A percentile compares a stretch with the other conserved stretches of the same genome.
phyloP scores from a whole-genome alignment of 2,888 invertebrate genomes.

The Tipula vernalis region DNA sequence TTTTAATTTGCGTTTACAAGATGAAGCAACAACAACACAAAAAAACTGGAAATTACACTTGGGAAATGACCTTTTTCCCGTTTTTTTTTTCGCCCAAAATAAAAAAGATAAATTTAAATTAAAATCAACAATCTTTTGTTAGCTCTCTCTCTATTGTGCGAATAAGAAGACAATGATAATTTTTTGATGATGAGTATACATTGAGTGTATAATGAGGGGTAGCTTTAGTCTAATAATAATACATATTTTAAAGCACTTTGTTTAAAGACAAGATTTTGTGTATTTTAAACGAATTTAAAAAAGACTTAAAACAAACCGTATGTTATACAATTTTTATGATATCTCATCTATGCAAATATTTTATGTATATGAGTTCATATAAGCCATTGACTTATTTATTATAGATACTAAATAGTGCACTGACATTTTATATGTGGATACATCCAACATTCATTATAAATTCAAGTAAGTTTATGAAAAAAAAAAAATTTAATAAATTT shows the following conservation, averaged over 20 bases:
- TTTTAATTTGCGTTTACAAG: not conserved
- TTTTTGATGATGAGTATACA: not conserved
- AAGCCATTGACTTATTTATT: not conserved
- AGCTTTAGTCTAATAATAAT: not conserved
- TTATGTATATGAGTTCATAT: not conserved
- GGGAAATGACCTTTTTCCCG: not conserved
- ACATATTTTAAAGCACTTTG: not conserved
- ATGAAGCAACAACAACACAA: not conserved
- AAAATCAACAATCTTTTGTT: constrained; percentile 4
- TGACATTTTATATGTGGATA: not conserved
- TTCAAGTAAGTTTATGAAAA: not conserved
- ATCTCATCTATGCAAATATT: too few species aligned
- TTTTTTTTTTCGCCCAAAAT: not conserved
- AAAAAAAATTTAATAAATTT: not conserved
- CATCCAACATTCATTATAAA: not conserved
- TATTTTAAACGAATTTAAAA: not conserved
- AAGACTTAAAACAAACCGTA: not conserved
- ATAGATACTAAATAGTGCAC: not conserved
- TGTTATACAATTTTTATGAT: not conserved
- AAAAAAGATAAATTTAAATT: not conserved
- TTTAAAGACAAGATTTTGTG: not conserved
- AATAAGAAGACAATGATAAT: not conserved
- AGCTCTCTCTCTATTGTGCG: not conserved
- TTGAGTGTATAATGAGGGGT: not conserved
- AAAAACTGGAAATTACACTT: not conserved